Conservation (phyloP, 2,113 vertebrate species). For the Alligator sinensis region DNA sequence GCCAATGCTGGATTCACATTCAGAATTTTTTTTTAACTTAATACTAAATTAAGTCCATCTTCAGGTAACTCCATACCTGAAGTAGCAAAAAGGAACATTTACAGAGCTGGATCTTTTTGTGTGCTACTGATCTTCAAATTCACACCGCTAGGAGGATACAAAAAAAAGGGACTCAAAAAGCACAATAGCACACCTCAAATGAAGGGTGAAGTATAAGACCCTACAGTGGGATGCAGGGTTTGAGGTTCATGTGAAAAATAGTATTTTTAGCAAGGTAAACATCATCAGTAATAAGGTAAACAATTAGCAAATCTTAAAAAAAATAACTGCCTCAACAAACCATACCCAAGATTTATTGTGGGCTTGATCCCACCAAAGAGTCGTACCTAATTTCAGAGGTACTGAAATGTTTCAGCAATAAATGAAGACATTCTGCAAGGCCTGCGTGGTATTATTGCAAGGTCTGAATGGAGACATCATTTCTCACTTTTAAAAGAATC, state of each 20-base stretch:
- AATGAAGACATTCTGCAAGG: neutral
- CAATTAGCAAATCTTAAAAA: neutral
- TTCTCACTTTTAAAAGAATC: accelerated
- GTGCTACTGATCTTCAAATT: neutral
- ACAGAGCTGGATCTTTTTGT: neutral
- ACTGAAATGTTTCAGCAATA: neutral
- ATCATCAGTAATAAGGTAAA: neutral
- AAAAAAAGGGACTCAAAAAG: neutral
- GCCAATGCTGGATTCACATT: neutral
- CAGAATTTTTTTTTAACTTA: neutral
- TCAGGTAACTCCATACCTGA: neutral
- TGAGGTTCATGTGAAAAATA: accelerated
- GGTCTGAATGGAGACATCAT: neutral
- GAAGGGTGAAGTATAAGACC: accelerated
- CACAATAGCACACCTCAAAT: accelerated
- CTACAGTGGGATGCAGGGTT: neutral
- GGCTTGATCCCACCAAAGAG: neutral
- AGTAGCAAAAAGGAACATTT: neutral
- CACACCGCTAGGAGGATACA: neutral
- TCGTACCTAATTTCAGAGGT: neutral
- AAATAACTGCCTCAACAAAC: neutral
- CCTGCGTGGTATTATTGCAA: neutral
- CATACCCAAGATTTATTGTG: neutral
- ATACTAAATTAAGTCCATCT: neutral
- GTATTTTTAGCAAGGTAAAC: accelerated